Evolutionary conservation across 2,888 invertebrate genomes (phyloP).

Genomic region (Phyllotreta cruciferae): DNA sequence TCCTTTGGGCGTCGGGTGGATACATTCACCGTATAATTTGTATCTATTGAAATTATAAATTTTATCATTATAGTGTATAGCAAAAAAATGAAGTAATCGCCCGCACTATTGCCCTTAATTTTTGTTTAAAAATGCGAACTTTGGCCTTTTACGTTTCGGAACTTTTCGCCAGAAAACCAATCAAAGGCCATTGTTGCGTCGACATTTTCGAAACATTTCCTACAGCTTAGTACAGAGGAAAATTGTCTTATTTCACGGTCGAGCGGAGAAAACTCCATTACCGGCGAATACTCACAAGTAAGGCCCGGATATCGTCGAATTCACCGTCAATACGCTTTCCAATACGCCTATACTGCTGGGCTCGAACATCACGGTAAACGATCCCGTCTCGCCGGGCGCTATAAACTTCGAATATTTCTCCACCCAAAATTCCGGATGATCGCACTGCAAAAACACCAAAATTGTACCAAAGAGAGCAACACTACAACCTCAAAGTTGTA

Average conservation of each 20-base stretch:
- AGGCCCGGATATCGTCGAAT: conserved; percentile 51
- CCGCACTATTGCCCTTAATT: too few relatives aligned
- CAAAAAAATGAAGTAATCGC: not conserved
- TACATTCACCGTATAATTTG: conserved; percentile 58
- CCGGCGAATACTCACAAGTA: conserved; percentile 50
- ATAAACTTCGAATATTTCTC: conserved; percentile 35
- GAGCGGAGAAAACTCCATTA: not conserved
- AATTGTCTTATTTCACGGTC: not conserved
- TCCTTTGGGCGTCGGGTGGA: conserved; percentile 63
- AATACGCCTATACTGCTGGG: conserved; percentile 51
- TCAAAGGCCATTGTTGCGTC: too few relatives aligned
- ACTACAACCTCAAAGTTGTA: conserved; percentile 31
- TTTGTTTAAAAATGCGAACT: too few relatives aligned
- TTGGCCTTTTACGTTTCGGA: too few relatives aligned
- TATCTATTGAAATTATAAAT: too few relatives aligned
- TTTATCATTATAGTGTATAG: conserved; percentile 47
- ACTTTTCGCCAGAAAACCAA: too few relatives aligned
- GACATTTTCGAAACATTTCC: not conserved
- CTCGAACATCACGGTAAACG: conserved; percentile 50
- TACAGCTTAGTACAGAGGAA: not conserved
- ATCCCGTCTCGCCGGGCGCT: conserved; percentile 37
- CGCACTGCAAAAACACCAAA: conserved; percentile 42
- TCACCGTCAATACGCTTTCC: conserved; percentile 46
- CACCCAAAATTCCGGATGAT: conserved; percentile 45
- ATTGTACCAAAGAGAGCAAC: not conserved